Conservation (phyloP, 1,140 invertebrate genomes). For the Berghia stephanieae region DNA sequence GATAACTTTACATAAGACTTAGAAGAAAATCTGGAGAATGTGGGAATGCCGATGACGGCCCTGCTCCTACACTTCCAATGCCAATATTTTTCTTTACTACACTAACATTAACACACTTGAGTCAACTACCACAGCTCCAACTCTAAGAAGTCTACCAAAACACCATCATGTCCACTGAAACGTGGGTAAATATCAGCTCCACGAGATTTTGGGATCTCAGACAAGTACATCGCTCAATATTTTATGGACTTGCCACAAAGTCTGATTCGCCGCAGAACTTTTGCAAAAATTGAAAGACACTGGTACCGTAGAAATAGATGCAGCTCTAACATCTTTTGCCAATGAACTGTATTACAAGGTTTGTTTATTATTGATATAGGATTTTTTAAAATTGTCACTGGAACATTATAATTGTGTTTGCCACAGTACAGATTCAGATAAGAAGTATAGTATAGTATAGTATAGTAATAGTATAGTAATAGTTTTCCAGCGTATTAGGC, state of each 20-base stretch:
- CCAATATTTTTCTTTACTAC: not conserved
- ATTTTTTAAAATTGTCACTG: no score
- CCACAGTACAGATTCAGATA: no score
- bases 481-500: no score
- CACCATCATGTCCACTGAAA: slow-evolving; percentile 35
- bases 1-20: not conserved
- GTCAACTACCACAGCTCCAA: not conserved
- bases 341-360: slow-evolving; percentile 66
- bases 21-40: not conserved
- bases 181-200: slow-evolving; percentile 71
- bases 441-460: no score
- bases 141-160: not conserved
- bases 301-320: slow-evolving; percentile 67
- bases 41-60: no score
- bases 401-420: not conserved
- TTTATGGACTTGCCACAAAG: slow-evolving; percentile 69
- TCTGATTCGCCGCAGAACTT: slow-evolving; percentile 64
- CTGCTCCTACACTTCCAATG: no score
- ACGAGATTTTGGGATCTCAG: slow-evolving; percentile 71
- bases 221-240: slow-evolving; percentile 69
- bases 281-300: slow-evolving; percentile 67
- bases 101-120: not conserved
- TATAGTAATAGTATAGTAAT: no score
- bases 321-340: slow-evolving; percentile 62
- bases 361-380: no score